phyloP scores from a whole-genome alignment of 1,140 invertebrate species.

The Cydia fagiglandana region DNA sequence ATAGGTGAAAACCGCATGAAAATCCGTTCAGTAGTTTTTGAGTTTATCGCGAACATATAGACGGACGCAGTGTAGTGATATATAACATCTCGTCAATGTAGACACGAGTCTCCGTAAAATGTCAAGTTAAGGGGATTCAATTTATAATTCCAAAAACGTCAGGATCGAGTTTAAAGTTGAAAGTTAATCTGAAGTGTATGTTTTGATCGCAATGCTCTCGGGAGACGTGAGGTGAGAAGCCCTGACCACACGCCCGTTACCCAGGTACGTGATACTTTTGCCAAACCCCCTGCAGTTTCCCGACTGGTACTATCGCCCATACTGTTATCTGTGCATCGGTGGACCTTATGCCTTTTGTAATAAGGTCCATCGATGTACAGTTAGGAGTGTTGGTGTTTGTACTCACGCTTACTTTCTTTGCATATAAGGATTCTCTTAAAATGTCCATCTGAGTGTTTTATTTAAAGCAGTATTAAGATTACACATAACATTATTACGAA shows the following conservation, averaged over 20 bases:
- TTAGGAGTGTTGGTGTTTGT: too few species aligned
- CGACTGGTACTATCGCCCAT: too few species aligned
- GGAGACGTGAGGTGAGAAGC: slow-evolving; percentile 34
- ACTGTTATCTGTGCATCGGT: too few species aligned
- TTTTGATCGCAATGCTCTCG: slow-evolving; percentile 11
- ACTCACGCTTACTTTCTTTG: slow-evolving; percentile 13
- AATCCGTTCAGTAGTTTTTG: too few species aligned
- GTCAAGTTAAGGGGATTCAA: background rate
- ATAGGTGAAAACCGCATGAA: too few species aligned
- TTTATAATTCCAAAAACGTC: background rate
- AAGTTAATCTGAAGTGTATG: slow-evolving; percentile 25
- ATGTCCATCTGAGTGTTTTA: background rate
- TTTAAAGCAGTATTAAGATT: slow-evolving; percentile 15
- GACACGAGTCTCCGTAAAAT: background rate
- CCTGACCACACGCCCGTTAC: slow-evolving; percentile 47
- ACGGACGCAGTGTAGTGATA: too few species aligned
- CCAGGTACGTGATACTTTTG: slow-evolving; percentile 47
- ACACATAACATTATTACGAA: background rate
- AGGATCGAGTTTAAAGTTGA: slow-evolving; percentile 19
- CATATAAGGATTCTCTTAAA: background rate
- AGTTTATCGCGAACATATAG: too few species aligned
- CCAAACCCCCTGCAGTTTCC: slow-evolving; percentile 41
- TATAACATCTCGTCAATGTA: too few species aligned
- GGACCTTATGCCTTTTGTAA: too few species aligned
- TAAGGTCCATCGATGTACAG: too few species aligned